Conservation (phyloP, 2,113 vertebrate species). For the Platycercus adscitus region DNA sequence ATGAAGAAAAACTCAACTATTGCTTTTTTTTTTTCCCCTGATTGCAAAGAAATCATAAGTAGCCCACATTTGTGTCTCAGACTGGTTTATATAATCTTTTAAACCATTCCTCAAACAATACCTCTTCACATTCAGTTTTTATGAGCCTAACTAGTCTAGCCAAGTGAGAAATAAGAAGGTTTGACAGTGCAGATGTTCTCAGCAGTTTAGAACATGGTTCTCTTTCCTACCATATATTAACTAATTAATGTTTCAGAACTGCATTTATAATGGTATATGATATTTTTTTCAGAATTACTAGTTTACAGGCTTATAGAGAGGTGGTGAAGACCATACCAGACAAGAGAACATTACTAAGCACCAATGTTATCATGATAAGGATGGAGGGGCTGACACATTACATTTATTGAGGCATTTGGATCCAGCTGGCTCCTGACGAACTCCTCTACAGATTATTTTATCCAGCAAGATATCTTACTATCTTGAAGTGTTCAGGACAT, state of each 20-base stretch:
- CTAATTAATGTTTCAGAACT: neutral
- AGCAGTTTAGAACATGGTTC: neutral
- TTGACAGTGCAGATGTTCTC: neutral
- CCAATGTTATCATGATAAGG: neutral
- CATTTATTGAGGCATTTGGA: neutral
- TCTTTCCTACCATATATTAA: neutral
- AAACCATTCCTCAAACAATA: neutral
- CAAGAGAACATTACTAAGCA: neutral
- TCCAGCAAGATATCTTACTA: neutral
- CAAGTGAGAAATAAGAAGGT: neutral
- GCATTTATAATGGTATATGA: neutral
- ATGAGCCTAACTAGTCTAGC: neutral
- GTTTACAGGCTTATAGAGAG: neutral
- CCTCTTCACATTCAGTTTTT: neutral
- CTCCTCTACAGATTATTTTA: neutral
- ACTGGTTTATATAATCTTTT: neutral
- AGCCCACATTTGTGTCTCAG: neutral
- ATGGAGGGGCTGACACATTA: neutral
- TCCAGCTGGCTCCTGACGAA: neutral
- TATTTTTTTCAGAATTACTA: neutral
- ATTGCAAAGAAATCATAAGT: neutral
- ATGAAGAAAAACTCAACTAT: neutral
- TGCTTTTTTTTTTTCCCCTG: neutral
- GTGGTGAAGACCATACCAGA: neutral
- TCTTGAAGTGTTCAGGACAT: neutral